Percentiles rank a stretch among this genome's conserved stretches.
These are phyloP conservation scores for Platyscapa corneri DNA, from an alignment of 1,140 invertebrate species.

Conservation along the genomic window DNA sequence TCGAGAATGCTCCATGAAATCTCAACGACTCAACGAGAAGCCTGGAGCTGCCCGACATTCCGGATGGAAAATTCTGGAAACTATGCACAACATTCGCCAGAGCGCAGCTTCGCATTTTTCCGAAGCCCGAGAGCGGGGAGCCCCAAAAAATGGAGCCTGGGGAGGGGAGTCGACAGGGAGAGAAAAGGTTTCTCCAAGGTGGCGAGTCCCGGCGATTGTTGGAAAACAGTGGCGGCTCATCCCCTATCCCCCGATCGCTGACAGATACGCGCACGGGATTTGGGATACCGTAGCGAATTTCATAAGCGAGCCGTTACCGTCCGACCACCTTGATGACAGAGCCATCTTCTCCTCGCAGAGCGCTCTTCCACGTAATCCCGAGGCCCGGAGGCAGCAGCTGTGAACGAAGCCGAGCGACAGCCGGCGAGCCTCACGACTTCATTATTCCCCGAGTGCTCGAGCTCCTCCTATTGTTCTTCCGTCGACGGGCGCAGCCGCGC, in stretches of 20 bases:
- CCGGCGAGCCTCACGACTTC: neutral
- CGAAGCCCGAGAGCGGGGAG: too few relatives aligned
- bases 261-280: slow-evolving; percentile 44
- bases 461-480: neutral
- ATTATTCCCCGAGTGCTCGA: too few relatives aligned
- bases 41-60: neutral
- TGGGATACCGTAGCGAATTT: slow-evolving; percentile 61
- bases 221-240: slow-evolving; percentile 38
- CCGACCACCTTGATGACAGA: slow-evolving; percentile 46
- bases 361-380: slow-evolving; percentile 42
- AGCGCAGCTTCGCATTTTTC: slow-evolving; percentile 19
- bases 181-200: slow-evolving; percentile 29
- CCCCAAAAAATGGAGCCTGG: too few relatives aligned
- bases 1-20: slow-evolving; percentile 33
- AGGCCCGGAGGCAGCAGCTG: neutral
- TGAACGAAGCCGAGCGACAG: slow-evolving; percentile 9
- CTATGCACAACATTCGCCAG: slow-evolving; percentile 7
- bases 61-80: slow-evolving; percentile 25
- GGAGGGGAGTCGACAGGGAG: neutral
- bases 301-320: slow-evolving; percentile 54
- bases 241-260: slow-evolving; percentile 25
- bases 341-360: neutral
- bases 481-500: neutral
- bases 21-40: neutral
- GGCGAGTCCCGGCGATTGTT: slow-evolving; percentile 45